Conservation (phyloP, 2,113 vertebrate species). For the Pardalotus punctatus region DNA sequence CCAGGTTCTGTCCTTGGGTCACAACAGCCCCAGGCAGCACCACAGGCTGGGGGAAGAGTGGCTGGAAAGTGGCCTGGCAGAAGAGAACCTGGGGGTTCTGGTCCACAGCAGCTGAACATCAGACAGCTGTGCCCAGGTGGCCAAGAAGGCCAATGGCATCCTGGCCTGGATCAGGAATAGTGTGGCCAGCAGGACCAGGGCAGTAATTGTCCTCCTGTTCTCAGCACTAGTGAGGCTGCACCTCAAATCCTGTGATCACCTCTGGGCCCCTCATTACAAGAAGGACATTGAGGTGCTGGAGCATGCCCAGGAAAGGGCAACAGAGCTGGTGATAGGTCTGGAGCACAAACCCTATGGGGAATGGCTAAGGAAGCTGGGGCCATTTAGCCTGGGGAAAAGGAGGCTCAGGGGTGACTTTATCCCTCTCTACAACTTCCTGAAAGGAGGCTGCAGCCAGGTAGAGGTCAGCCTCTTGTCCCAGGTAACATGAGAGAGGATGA, state of each 20-base stretch:
- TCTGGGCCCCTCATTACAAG: not conserved
- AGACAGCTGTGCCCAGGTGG: not conserved
- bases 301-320: accelerated
- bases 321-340: not conserved
- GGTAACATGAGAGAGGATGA: not conserved
- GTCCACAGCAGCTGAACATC: not conserved
- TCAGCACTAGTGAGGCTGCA: accelerated
- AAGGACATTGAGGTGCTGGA: not conserved
- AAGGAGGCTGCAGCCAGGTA: not conserved
- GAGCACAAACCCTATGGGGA: not conserved
- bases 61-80: not conserved
- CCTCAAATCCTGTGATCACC: accelerated
- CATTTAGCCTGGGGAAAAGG: not conserved
- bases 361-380: accelerated
- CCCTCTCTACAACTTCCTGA: accelerated
- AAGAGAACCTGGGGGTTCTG: not conserved
- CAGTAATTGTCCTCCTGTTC: not conserved
- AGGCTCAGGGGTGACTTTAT: not conserved
- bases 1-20: not conserved
- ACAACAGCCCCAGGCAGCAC: not conserved
- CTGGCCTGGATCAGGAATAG: not conserved
- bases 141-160: not conserved
- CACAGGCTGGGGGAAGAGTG: not conserved
- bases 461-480: not conserved
- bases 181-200: not conserved